Percentiles rank a stretch among this genome's conserved stretches.
These are phyloP conservation scores for Eubucco bourcierii DNA, from an alignment of 2,113 vertebrate genomes.

Conservation along the genomic window DNA sequence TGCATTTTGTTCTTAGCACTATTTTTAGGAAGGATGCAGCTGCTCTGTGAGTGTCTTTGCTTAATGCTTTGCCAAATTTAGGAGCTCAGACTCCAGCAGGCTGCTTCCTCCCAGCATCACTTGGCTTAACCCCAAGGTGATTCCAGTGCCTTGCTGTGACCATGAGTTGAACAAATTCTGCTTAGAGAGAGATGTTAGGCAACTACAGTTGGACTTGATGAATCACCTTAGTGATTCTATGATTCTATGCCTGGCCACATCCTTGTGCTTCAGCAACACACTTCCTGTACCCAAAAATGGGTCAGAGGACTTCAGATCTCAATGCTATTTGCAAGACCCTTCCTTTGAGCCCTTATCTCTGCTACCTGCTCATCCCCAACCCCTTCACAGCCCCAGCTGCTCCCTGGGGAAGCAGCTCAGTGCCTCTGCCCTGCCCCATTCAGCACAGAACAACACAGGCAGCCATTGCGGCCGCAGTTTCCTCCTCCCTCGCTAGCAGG, in stretches of 20 bases:
- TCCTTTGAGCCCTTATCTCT: background rate
- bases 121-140: background rate
- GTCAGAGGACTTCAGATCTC: background rate
- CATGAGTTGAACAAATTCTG: background rate
- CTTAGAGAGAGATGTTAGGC: fast-evolving
- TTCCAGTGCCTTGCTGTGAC: background rate
- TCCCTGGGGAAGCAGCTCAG: background rate
- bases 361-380: background rate
- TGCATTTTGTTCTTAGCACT: background rate
- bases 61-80: background rate
- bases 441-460: background rate
- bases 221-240: too few relatives aligned
- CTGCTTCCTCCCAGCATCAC: background rate
- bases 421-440: background rate
- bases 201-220: too few relatives aligned
- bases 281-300: background rate
- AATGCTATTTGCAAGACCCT: background rate
- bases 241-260: background rate
- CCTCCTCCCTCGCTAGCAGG: background rate
- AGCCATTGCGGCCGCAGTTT: background rate
- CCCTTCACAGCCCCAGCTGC: background rate
- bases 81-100: background rate
- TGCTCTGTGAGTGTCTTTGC: background rate
- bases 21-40: background rate
- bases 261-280: background rate